These are phyloP conservation scores for Torymus tubicola DNA, from an alignment of 2,888 invertebrate species.

Conservation along the genomic window DNA sequence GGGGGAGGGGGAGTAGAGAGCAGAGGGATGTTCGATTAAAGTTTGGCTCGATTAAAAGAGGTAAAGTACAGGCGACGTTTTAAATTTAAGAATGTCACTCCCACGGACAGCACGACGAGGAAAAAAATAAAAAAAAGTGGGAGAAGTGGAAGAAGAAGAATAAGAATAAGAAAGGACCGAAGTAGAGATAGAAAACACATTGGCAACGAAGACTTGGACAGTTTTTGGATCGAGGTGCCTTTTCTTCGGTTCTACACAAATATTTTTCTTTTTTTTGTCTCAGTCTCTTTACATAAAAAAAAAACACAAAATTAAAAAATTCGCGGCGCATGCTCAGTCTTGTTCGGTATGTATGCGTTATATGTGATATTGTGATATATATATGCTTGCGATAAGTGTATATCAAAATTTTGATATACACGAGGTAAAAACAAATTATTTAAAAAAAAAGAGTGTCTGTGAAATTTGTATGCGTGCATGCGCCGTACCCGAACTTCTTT, in stretches of 20 bases:
- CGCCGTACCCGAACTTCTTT: conserved; percentile 15
- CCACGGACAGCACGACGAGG: neutral
- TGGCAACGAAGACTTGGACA: conserved; percentile 31
- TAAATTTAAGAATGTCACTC: conserved; percentile 10
- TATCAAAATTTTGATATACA: no score
- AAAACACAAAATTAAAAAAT: neutral
- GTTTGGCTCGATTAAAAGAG: conserved; percentile 5
- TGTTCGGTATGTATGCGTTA: neutral
- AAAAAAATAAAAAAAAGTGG: no score
- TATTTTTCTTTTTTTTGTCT: conserved; percentile 1
- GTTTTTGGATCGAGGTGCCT: conserved; percentile 46
- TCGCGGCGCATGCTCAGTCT: conserved; percentile 55
- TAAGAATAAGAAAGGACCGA: neutral
- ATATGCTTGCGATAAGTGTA: no score
- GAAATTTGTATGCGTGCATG: conserved; percentile 4
- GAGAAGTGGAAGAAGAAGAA: no score
- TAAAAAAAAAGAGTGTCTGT: neutral
- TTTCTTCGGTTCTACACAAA: no score
- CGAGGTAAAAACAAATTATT: no score
- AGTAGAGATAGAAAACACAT: conserved; percentile 19
- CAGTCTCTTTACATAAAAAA: conserved; percentile 46
- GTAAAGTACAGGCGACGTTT: conserved; percentile 6
- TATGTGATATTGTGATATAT: no score
- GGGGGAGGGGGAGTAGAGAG: no score
- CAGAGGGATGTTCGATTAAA: conserved; percentile 14